Percentiles rank a stretch among this genome's conserved stretches.
Conservation (phyloP, 2,113 vertebrate genomes). For the Rhagologus leucostigma region DNA sequence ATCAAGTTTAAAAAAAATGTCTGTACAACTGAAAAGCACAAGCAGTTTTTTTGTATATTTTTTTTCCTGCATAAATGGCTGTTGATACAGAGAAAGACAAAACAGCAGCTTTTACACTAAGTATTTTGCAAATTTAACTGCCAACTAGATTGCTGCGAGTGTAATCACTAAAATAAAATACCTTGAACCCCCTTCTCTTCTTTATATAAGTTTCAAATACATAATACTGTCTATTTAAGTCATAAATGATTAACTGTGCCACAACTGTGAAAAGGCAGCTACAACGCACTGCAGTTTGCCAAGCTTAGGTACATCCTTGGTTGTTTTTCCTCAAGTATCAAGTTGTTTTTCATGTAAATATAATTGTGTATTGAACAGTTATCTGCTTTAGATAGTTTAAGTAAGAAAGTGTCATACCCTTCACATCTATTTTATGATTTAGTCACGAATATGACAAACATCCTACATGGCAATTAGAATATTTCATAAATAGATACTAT, state of each 20-base stretch:
- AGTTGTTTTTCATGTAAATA: neutral
- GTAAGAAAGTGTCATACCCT: neutral
- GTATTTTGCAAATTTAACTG: neutral
- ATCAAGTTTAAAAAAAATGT: neutral
- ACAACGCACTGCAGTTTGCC: neutral
- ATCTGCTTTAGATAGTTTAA: neutral
- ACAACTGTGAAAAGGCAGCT: neutral
- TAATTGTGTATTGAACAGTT: neutral
- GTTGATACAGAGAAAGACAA: neutral
- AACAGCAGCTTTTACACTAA: neutral
- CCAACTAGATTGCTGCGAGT: neutral
- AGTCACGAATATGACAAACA: neutral
- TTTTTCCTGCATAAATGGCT: neutral
- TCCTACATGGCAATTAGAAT: neutral
- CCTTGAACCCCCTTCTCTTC: neutral
- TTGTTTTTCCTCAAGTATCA: neutral
- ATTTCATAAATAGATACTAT: neutral
- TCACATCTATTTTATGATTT: neutral
- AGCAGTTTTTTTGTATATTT: neutral
- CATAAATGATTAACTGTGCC: neutral
- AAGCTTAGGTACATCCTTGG: neutral
- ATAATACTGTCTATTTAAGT: neutral
- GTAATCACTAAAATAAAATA: neutral
- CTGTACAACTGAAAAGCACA: neutral
- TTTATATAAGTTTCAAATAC: neutral